Percentiles rank a stretch among this genome's conserved stretches.
Conservation (phyloP, 2,113 vertebrate genomes). For the Illadopsis cleaveri region DNA sequence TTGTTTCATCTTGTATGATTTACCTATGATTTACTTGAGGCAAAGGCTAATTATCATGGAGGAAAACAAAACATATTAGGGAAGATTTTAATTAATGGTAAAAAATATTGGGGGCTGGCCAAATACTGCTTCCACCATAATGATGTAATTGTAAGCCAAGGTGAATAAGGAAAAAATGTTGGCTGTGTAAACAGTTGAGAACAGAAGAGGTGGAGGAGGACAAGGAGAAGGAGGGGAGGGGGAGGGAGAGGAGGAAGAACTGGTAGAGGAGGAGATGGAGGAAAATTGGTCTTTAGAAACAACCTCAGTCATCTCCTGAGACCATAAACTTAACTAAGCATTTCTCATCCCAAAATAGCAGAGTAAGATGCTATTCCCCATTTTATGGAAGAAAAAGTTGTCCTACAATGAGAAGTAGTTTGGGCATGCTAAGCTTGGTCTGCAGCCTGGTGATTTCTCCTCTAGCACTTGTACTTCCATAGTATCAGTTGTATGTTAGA, state of each 20-base stretch:
- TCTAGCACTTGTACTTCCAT: neutral
- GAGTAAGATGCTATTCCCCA: neutral
- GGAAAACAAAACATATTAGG: slow-evolving; percentile 31
- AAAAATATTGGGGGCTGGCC: neutral
- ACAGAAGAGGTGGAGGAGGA: neutral
- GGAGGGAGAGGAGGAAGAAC: no score
- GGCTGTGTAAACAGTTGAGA: neutral
- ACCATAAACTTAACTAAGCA: neutral
- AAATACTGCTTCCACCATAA: neutral
- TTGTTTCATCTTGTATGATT: neutral
- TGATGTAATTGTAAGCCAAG: neutral
- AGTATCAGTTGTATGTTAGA: neutral
- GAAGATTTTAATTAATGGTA: neutral
- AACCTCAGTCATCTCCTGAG: neutral
- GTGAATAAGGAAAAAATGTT: neutral
- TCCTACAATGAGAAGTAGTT: neutral
- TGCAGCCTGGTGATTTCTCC: neutral
- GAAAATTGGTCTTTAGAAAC: neutral
- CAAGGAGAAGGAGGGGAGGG: neutral
- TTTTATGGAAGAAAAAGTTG: neutral
- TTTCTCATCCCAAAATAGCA: neutral
- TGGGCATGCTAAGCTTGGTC: neutral
- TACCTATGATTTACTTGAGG: neutral
- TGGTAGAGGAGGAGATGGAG: neutral
- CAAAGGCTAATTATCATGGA: slow-evolving; percentile 9